Evolutionary conservation across 2,888 invertebrate species (phyloP).

Genomic region (Neria commutata): DNA sequence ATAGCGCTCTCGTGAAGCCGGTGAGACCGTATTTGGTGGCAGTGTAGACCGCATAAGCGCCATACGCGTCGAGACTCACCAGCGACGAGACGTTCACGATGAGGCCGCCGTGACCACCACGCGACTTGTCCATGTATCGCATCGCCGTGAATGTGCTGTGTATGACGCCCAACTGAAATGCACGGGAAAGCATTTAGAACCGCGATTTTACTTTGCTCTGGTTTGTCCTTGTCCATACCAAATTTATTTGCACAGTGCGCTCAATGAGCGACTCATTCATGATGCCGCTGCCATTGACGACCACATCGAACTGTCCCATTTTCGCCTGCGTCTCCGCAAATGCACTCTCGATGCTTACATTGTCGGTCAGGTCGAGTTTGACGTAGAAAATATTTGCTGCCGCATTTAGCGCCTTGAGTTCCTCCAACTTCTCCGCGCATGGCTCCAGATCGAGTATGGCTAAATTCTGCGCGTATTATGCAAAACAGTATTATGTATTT

Average conservation of each 20-base stretch:
- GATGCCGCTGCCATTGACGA: constrained; percentile 41
- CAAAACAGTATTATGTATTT: neutral
- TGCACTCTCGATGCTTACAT: constrained; percentile 26
- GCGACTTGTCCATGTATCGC: constrained; percentile 50
- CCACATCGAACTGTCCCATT: constrained; percentile 36
- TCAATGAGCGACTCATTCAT: constrained; percentile 33
- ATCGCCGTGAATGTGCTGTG: constrained; percentile 50
- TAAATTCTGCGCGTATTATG: constrained; percentile 30
- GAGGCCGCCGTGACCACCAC: constrained; percentile 49
- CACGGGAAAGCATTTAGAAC: neutral
- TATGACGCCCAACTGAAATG: constrained; percentile 54
- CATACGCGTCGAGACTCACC: constrained; percentile 28
- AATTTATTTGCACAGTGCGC: constrained; percentile 47
- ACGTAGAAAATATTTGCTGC: constrained; percentile 28
- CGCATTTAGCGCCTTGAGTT: constrained; percentile 12
- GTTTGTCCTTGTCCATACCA: constrained; percentile 57
- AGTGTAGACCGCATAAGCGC: constrained; percentile 41
- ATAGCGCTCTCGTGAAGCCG: constrained; percentile 45
- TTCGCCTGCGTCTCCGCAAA: constrained; percentile 28
- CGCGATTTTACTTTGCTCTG: neutral
- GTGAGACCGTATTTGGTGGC: constrained; percentile 50
- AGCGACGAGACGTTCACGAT: constrained; percentile 51
- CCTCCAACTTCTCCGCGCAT: constrained; percentile 21
- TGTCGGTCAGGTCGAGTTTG: constrained; percentile 32
- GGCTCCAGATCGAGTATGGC: constrained; percentile 35